phyloP scores from a whole-genome alignment of 1,140 invertebrate species.

The Laupala kohalensis region DNA sequence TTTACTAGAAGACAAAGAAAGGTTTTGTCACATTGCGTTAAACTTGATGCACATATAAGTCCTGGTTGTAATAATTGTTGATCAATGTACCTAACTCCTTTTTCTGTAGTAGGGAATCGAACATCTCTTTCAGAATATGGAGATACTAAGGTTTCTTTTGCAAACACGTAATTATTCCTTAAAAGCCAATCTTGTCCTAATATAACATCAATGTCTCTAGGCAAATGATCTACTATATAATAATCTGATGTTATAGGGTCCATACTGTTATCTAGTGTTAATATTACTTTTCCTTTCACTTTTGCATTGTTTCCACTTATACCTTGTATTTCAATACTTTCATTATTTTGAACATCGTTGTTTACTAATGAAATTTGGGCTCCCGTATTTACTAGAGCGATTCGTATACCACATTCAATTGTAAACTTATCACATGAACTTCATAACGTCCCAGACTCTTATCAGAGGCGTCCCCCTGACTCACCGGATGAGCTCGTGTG shows the following conservation, averaged over 20 bases:
- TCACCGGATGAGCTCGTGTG: not conserved
- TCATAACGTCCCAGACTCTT: not conserved
- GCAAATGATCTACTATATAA: not conserved
- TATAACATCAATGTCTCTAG: not conserved
- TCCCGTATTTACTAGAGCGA: not conserved
- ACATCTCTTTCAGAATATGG: not conserved
- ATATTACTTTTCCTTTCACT: not conserved
- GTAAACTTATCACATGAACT: not conserved
- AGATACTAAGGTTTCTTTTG: not conserved
- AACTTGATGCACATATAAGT: not conserved
- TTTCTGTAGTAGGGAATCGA: not conserved
- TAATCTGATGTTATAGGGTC: not conserved
- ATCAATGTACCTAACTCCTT: not conserved
- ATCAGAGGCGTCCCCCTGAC: not conserved
- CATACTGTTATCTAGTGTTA: not conserved
- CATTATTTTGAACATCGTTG: not conserved
- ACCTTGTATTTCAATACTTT: not conserved
- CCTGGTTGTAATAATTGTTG: not conserved
- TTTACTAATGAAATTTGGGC: not conserved
- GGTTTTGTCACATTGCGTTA: not conserved
- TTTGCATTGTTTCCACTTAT: not conserved
- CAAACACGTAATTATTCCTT: not conserved
- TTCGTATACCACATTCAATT: not conserved
- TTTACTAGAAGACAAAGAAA: not conserved
- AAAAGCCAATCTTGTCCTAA: slow-evolving; percentile 1